Conservation (phyloP, 2,113 vertebrate genomes). For the Limanda limanda region DNA sequence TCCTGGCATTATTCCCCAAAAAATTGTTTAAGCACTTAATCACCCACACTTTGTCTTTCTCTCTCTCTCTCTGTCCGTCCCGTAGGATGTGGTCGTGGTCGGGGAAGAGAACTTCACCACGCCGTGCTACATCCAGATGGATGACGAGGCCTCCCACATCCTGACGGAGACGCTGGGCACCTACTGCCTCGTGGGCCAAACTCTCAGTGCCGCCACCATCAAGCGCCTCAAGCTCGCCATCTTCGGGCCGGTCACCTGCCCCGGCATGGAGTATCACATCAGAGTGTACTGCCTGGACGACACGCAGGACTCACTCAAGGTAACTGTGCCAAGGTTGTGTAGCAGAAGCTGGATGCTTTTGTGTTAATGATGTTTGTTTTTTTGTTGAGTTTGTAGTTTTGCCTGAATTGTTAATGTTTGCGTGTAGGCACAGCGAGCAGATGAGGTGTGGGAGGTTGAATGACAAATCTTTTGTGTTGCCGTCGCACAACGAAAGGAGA, state of each 20-base stretch:
- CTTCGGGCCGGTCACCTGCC: slow-evolving; percentile 92
- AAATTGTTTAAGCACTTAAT: neutral
- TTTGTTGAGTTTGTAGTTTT: slow-evolving; percentile 15
- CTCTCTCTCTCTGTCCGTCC: neutral
- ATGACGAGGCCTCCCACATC: slow-evolving; percentile 94
- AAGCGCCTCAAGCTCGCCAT: slow-evolving; percentile 95
- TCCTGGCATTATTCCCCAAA: neutral
- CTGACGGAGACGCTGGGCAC: slow-evolving; percentile 95
- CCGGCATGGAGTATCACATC: slow-evolving; percentile 93
- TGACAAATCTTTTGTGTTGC: slow-evolving; percentile 46
- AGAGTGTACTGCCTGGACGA: slow-evolving; percentile 97
- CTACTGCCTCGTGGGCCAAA: slow-evolving; percentile 92
- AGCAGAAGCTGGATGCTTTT: neutral
- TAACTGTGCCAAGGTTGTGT: slow-evolving; percentile 44
- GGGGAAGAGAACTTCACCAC: slow-evolving; percentile 98
- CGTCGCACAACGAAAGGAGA: slow-evolving; percentile 49
- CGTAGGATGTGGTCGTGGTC: slow-evolving; percentile 93
- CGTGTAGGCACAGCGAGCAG: slow-evolving; percentile 60
- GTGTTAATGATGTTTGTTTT: neutral
- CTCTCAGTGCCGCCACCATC: slow-evolving; percentile 90
- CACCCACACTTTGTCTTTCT: slow-evolving; percentile 9
- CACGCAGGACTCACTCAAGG: slow-evolving; percentile 95
- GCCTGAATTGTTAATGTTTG: slow-evolving; percentile 17
- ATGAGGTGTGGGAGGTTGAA: slow-evolving; percentile 70
- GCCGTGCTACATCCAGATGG: slow-evolving; percentile 96